Evolutionary conservation across 2,888 invertebrate genomes (phyloP).

Genomic region (Drosophila conformis): DNA sequence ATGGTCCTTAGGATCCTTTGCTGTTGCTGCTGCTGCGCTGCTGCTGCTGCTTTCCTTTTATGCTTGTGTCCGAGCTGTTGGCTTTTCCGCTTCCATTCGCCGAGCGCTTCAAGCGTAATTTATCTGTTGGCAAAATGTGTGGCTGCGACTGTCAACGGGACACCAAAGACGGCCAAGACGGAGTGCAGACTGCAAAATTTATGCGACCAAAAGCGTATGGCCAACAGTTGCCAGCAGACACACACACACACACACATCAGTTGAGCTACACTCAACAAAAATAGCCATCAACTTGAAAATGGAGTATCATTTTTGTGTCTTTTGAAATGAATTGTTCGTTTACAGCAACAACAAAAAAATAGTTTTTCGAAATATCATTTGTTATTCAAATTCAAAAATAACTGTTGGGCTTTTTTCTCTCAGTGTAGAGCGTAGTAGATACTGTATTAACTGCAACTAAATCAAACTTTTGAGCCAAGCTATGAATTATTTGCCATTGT

Average conservation of each 20-base stretch:
- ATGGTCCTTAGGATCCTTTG: constrained; percentile 12
- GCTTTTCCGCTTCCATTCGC: constrained; percentile 70
- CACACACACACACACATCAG: constrained; percentile 2
- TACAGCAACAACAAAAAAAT: neutral
- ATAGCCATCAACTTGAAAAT: neutral
- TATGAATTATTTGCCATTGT: constrained; percentile 79
- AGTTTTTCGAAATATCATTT: neutral
- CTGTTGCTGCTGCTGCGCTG: constrained; percentile 1
- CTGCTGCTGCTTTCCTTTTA: constrained; percentile 12
- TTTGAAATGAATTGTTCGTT: neutral
- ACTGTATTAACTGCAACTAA: constrained; percentile 78
- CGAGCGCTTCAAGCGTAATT: constrained; percentile 69
- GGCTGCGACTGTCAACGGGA: constrained; percentile 56
- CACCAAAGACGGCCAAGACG: constrained; percentile 1
- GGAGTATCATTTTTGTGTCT: neutral
- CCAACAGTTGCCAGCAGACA: constrained; percentile 39
- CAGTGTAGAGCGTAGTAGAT: neutral
- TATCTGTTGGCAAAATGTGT: constrained; percentile 66
- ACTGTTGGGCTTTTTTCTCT: neutral
- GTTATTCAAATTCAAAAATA: neutral
- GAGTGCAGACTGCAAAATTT: constrained; percentile 54
- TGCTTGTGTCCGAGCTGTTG: constrained; percentile 57
- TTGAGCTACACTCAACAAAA: neutral
- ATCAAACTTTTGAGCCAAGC: constrained; percentile 77
- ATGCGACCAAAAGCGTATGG: constrained; percentile 71